Percentiles rank a stretch among this genome's conserved stretches.
Conservation (phyloP, 2,113 vertebrate genomes). For the Epinephelus fuscoguttatus region DNA sequence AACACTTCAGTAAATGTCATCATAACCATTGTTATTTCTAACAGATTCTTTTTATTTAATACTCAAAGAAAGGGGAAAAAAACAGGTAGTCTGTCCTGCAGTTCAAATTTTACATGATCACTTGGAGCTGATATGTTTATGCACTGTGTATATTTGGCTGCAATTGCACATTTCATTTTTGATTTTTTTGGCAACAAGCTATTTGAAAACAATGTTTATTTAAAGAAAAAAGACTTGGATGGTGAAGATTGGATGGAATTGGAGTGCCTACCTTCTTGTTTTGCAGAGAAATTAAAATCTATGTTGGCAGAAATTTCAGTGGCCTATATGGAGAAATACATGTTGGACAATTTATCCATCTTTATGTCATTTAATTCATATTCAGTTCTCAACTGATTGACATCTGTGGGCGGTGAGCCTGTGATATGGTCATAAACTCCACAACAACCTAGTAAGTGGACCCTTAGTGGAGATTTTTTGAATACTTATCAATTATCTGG, state of each 20-base stretch:
- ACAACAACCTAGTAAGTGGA: neutral
- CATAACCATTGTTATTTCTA: constrained; percentile 6
- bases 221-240: too few relatives aligned
- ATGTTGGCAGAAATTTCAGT: neutral
- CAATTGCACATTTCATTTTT: neutral
- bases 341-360: neutral
- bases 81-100: neutral
- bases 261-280: too few relatives aligned
- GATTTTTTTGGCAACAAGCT: too few relatives aligned
- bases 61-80: neutral
- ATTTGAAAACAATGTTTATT: too few relatives aligned
- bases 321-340: neutral
- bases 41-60: neutral
- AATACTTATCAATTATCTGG: neutral
- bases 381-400: neutral
- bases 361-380: neutral
- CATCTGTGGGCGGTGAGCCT: neutral
- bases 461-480: neutral
- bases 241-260: too few relatives aligned
- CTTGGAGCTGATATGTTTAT: neutral
- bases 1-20: constrained; percentile 16
- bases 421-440: neutral
- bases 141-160: neutral
- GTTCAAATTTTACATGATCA: neutral
- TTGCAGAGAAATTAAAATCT: too few relatives aligned